Percentiles rank a stretch among this genome's conserved stretches.
These are phyloP conservation scores for Procambarus virginalis DNA, from an alignment of 1,140 invertebrate genomes.

Conservation along the genomic window DNA sequence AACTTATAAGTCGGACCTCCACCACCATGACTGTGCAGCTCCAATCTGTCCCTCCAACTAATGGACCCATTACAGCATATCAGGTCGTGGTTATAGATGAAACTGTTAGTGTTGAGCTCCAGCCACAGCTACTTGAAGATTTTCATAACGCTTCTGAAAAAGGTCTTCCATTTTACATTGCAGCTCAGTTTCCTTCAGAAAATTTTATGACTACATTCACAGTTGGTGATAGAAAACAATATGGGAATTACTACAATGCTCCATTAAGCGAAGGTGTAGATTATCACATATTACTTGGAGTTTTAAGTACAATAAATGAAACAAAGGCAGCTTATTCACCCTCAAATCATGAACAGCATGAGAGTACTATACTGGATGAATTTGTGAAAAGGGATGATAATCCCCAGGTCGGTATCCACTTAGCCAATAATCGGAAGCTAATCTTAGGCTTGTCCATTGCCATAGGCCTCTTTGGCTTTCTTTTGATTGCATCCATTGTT, in stretches of 20 bases:
- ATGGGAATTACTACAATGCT: conserved; percentile 86
- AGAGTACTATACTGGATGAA: conserved; percentile 44
- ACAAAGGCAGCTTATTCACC: conserved; percentile 65
- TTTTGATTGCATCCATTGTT: conserved; percentile 61
- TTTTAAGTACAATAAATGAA: conserved; percentile 73
- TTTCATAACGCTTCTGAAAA: conserved; percentile 78
- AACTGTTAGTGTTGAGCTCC: conserved; percentile 77
- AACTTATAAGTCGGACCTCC: conserved; percentile 78
- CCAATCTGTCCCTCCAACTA: conserved; percentile 80
- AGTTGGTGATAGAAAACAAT: conserved; percentile 84
- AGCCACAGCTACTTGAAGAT: conserved; percentile 77
- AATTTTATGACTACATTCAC: conserved; percentile 78
- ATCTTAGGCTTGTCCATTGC: conserved; percentile 68
- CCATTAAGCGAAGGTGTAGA: conserved; percentile 76
- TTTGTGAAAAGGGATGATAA: background rate
- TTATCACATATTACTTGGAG: conserved; percentile 80
- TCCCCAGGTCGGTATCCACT: conserved; percentile 8
- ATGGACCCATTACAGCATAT: conserved; percentile 83
- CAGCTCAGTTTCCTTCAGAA: conserved; percentile 82
- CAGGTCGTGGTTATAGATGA: conserved; percentile 83
- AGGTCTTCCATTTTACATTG: conserved; percentile 84
- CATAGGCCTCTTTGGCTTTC: conserved; percentile 66
- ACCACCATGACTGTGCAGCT: conserved; percentile 80
- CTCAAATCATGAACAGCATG: conserved; percentile 63
- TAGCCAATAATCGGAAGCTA: conserved; percentile 36